Evolutionary conservation across 2,797 vertebrate genomes (phyloP), one percentile per base, ranked within the genome.

Genomic region (Enteromius unitaeniatus): DNA sequence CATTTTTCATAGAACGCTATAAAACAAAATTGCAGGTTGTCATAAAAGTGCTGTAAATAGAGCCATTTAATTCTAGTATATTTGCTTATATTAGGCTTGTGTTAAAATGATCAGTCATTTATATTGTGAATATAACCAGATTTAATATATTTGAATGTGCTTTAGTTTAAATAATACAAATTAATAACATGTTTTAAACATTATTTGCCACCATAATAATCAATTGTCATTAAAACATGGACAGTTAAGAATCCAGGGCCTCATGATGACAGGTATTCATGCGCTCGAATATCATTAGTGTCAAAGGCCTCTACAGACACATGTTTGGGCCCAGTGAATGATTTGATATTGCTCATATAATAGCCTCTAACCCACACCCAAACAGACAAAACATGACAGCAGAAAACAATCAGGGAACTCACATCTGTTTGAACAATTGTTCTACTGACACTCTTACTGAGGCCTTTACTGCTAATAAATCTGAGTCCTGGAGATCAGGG

Each of bases 351-450:
- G 23, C 67, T 58, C 37, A n/a, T 70, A 45, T 40, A 60, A 31
- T 7, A 3, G 17, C 51, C 8, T 80, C 65, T 70, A 70, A 70
- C 34, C 26, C 42, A 5, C 62, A 78, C 45, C 64, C 31, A 23
- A 58, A 28, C 51, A 60, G 79, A 81, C 37, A 21, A 84, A 64
- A 53, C 76, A 60, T 53, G 68, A 72, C 51, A 31, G 40, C 40
- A 76, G 21, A 69, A 60, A 47, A 49, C 42, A 76, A 70, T 51
- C 19, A 84, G 3, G 19, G 14, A 42, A 17, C 21, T 69, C 15
- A 49, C 69, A 64, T 72, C 19, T 77, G 68, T 40, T 65, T 70
- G 45, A 75, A 67, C 65, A 31, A 67, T 8, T 75, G 65, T 10
- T 77, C 40, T 53, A 51, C 45, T 73, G 70, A 73, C 26, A 51